Conservation (phyloP, 2,113 vertebrate genomes). For the Stictonetta naevosa region DNA sequence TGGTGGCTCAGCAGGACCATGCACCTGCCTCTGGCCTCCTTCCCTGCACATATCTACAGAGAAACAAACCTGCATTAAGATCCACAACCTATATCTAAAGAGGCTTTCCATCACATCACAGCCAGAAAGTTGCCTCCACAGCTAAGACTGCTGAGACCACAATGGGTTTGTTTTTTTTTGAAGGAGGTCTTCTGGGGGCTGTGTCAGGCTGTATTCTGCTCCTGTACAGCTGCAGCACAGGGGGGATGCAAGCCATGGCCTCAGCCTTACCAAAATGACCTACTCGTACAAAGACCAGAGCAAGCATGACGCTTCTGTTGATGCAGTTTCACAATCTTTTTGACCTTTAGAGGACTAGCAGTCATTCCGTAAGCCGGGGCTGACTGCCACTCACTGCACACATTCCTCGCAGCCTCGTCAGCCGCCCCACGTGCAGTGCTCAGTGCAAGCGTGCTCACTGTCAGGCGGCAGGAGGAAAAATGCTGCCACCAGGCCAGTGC, state of each 20-base stretch:
- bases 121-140: neutral
- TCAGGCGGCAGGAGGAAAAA: neutral
- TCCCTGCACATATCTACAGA: accelerated
- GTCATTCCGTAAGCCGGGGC: neutral
- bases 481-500: neutral
- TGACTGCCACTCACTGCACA: neutral
- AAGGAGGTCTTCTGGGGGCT: neutral
- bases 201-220: neutral
- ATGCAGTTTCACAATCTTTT: neutral
- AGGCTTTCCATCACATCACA: neutral
- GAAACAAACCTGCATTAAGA: neutral
- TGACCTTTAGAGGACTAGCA: neutral
- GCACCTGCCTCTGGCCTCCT: neutral
- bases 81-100: neutral
- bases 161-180: neutral
- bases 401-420: neutral
- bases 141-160: neutral
- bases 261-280: neutral
- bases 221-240: neutral
- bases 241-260: neutral
- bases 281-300: neutral
- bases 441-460: neutral
- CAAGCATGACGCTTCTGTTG: neutral
- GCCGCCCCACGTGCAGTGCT: accelerated
- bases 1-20: neutral